These are phyloP conservation scores for Danio aesculapii DNA, from an alignment of 2,797 vertebrate genomes.

Conservation along the genomic window DNA sequence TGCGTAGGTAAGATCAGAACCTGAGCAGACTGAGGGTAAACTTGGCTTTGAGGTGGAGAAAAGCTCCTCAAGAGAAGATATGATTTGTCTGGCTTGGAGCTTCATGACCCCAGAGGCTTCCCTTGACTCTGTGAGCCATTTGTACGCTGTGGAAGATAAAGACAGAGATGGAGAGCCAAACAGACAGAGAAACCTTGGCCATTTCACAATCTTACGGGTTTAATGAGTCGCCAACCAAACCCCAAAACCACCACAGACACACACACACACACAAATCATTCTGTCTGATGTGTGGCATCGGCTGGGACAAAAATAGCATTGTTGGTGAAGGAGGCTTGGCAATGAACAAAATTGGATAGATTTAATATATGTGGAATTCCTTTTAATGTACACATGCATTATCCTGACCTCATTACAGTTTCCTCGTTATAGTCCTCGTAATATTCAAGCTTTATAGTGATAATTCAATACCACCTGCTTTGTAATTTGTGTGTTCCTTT, in stretches of 20 bases:
- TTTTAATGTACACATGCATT: slow-evolving; percentile 46
- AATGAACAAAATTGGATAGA: slow-evolving; percentile 47
- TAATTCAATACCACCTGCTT: neutral
- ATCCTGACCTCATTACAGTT: slow-evolving; percentile 49
- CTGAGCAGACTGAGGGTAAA: slow-evolving; percentile 11
- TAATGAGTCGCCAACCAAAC: slow-evolving; percentile 58
- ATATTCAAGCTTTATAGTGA: neutral
- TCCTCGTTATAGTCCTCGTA: neutral
- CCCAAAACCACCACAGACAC: slow-evolving; percentile 53
- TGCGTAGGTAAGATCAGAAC: slow-evolving; percentile 4
- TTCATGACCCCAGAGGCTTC: slow-evolving; percentile 60
- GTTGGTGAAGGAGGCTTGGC: slow-evolving; percentile 47
- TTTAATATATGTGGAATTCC: slow-evolving; percentile 34
- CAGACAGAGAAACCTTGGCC: slow-evolving; percentile 54
- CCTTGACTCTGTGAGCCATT: slow-evolving; percentile 60
- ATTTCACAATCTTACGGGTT: slow-evolving; percentile 60
- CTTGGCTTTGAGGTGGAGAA: slow-evolving; percentile 40
- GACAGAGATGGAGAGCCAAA: slow-evolving; percentile 26
- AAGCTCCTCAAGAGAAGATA: slow-evolving; percentile 47
- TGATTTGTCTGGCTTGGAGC: slow-evolving; percentile 61
- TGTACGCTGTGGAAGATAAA: slow-evolving; percentile 54
- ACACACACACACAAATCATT: slow-evolving; percentile 43
- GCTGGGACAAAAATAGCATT: slow-evolving; percentile 59
- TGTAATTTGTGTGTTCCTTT: neutral
- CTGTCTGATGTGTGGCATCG: slow-evolving; percentile 54